A percentile compares a stretch with the other conserved stretches of the same genome.
phyloP scores from a whole-genome alignment of 1,140 invertebrate species.

The Hestina assimilis region DNA sequence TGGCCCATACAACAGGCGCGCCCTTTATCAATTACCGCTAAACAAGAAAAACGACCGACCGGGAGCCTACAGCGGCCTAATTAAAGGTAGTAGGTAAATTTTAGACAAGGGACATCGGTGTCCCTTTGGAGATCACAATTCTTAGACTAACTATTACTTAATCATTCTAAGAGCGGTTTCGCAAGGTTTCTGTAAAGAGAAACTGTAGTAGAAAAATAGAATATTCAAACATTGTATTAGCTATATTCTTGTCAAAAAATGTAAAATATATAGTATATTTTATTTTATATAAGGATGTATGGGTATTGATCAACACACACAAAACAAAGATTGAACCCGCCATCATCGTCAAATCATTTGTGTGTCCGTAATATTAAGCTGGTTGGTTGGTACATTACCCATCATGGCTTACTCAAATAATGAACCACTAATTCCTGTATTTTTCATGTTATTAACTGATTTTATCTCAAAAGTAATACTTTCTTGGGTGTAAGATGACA shows the following conservation, averaged over 20 bases:
- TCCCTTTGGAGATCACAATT: conserved; percentile 40
- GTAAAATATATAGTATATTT: background rate
- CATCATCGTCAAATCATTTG: too few relatives aligned
- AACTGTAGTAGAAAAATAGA: background rate
- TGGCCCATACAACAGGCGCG: conserved; percentile 22
- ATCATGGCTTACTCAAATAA: too few relatives aligned
- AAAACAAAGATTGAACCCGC: too few relatives aligned
- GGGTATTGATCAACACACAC: background rate
- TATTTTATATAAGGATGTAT: background rate
- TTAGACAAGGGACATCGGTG: conserved; percentile 43
- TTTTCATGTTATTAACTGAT: too few relatives aligned
- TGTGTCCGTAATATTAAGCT: too few relatives aligned
- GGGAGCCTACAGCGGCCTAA: conserved; percentile 68
- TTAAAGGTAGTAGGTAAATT: conserved; percentile 74
- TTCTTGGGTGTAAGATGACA: too few relatives aligned
- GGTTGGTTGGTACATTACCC: too few relatives aligned
- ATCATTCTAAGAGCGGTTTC: conserved; percentile 29
- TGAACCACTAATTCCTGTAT: too few relatives aligned
- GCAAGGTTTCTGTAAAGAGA: background rate
- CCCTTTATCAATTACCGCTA: conserved; percentile 74
- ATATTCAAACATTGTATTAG: too few relatives aligned
- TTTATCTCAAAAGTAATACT: too few relatives aligned
- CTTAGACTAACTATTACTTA: conserved; percentile 47
- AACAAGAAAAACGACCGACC: conserved; percentile 72
- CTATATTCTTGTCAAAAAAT: too few relatives aligned